Conservation (phyloP, 1,140 invertebrate genomes). For the Lethocerus indicus region DNA sequence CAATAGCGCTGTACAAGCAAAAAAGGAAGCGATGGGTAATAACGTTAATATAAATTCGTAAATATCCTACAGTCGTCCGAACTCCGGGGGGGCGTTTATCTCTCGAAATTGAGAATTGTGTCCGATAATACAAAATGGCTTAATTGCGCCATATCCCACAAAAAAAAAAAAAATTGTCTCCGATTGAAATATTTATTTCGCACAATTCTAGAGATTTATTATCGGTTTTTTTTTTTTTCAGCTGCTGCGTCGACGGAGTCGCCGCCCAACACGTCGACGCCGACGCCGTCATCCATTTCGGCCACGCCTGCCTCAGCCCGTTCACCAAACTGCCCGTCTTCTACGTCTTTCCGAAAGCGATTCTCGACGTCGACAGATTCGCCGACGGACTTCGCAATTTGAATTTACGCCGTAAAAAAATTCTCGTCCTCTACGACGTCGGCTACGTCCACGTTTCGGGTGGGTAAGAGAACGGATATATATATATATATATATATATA, state of each 20-base stretch:
- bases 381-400: slow-evolving; percentile 22
- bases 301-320: slow-evolving; percentile 65
- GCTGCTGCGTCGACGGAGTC: slow-evolving; percentile 88
- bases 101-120: no score
- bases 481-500: no score
- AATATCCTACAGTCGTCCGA: no score
- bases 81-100: no score
- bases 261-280: slow-evolving; percentile 70
- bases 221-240: slow-evolving; percentile 25
- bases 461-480: slow-evolving; percentile 21
- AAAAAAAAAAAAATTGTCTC: no score
- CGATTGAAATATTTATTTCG: no score
- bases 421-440: slow-evolving; percentile 58
- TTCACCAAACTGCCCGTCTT: slow-evolving; percentile 48
- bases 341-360: slow-evolving; percentile 44
- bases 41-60: no score
- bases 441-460: slow-evolving; percentile 45
- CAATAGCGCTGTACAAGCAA: no score
- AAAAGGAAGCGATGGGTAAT: no score
- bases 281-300: slow-evolving; percentile 82
- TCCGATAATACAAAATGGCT: no score
- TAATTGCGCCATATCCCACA: no score
- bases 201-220: no score
- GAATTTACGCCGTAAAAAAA: slow-evolving; percentile 25
- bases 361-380: slow-evolving; percentile 30